Conservation (phyloP, 2,113 vertebrate species). For the Cochlearius cochlearius region DNA sequence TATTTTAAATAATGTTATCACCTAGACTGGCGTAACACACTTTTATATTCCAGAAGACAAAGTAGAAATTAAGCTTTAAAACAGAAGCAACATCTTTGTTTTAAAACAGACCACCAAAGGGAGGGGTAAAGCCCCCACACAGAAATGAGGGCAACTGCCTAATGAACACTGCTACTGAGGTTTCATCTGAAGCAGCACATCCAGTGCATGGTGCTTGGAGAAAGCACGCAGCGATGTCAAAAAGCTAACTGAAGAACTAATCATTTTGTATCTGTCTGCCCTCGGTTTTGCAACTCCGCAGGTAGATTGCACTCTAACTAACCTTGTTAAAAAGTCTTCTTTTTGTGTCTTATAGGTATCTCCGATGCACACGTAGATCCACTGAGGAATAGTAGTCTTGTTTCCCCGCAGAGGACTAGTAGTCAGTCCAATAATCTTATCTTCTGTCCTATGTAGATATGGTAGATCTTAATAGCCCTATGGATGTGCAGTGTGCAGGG, state of each 20-base stretch:
- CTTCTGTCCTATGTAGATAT: constrained; percentile 80
- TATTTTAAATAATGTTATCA: constrained; percentile 12
- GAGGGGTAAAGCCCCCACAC: neutral
- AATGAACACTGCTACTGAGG: neutral
- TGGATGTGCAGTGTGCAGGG: constrained; percentile 68
- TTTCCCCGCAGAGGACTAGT: constrained; percentile 77
- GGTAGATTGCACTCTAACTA: constrained; percentile 74
- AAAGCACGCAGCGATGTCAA: neutral
- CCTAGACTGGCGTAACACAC: constrained; percentile 4
- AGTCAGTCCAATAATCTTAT: constrained; percentile 80
- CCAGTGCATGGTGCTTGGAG: neutral
- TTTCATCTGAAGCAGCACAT: constrained; percentile 24
- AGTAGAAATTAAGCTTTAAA: constrained; percentile 30
- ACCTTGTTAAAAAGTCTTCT: constrained; percentile 77
- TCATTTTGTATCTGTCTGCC: constrained; percentile 38
- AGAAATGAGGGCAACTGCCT: constrained; percentile 2
- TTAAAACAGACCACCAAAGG: constrained; percentile 18
- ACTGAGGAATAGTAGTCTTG: constrained; percentile 76
- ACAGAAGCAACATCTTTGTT: neutral
- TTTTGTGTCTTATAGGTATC: constrained; percentile 78
- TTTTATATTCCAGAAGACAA: constrained; percentile 11
- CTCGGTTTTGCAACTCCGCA: constrained; percentile 45
- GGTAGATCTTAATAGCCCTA: constrained; percentile 80
- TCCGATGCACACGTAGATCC: constrained; percentile 73
- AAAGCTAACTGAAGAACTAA: constrained; percentile 13